phyloP scores from a whole-genome alignment of 2,888 invertebrate species.

The Gryllus longicercus region DNA sequence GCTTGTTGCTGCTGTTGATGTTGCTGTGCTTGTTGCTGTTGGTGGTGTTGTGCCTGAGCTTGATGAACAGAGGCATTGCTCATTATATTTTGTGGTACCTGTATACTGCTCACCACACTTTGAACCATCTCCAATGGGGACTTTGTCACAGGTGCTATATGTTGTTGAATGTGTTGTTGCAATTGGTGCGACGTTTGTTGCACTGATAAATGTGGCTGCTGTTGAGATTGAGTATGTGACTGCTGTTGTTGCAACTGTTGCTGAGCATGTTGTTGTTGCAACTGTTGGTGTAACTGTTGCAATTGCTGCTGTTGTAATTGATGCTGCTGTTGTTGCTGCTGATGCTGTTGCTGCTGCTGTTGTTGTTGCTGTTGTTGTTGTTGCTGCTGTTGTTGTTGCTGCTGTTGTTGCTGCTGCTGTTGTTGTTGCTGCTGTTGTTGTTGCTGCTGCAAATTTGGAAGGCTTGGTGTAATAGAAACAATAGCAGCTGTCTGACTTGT shows the following conservation, averaged over 20 bases:
- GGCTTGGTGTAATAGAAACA: slow-evolving; percentile 35
- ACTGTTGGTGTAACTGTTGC: slow-evolving; percentile 35
- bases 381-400: slow-evolving; percentile 66
- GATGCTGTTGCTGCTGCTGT: slow-evolving; percentile 47
- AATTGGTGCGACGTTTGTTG: slow-evolving; percentile 26
- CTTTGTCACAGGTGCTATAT: slow-evolving; percentile 47
- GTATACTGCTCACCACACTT: slow-evolving; percentile 68
- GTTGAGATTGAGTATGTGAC: slow-evolving; percentile 48
- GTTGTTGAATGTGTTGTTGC: slow-evolving; percentile 21
- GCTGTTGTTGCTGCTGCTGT: slow-evolving; percentile 61
- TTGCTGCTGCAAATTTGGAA: slow-evolving; percentile 42
- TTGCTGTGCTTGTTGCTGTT: slow-evolving; percentile 25
- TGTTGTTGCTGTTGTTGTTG: slow-evolving; percentile 46
- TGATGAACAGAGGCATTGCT: slow-evolving; percentile 40
- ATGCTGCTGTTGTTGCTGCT: slow-evolving; percentile 42
- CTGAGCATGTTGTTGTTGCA: slow-evolving; percentile 20
- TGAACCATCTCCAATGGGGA: slow-evolving; percentile 76
- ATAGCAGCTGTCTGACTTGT: slow-evolving; percentile 29
- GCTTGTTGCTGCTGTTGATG: slow-evolving; percentile 28
- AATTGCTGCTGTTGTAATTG: slow-evolving; percentile 25
- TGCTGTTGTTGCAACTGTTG: slow-evolving; percentile 53
- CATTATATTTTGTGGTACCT: slow-evolving; percentile 51
- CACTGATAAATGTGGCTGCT: slow-evolving; percentile 42
- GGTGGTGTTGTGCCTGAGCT: slow-evolving; percentile 40
- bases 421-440: slow-evolving; percentile 52